These are phyloP conservation scores for Eledone cirrhosa DNA, from an alignment of 2,888 invertebrate species.

Conservation along the genomic window DNA sequence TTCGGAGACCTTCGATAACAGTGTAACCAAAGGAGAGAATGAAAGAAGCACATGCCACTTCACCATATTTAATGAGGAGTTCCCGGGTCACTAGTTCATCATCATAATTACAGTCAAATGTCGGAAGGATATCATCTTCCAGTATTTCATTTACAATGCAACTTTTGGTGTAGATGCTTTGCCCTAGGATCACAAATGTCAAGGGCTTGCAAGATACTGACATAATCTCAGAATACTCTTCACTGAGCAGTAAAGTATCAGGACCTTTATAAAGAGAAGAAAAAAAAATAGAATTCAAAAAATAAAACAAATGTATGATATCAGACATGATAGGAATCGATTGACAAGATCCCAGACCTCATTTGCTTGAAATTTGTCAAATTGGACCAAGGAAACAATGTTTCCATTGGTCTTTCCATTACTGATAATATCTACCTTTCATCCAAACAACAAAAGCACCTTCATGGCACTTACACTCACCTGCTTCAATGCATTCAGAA, in stretches of 20 bases:
- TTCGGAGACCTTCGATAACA: slow-evolving; percentile 77
- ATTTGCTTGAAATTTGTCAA: no score
- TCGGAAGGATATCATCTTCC: slow-evolving; percentile 75
- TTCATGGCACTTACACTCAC: no score
- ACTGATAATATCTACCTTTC: no score
- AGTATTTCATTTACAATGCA: slow-evolving; percentile 79
- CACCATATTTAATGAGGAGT: slow-evolving; percentile 71
- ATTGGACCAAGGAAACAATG: no score
- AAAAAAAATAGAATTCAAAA: slow-evolving; percentile 21
- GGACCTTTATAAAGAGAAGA: slow-evolving; percentile 48
- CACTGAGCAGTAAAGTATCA: slow-evolving; percentile 56
- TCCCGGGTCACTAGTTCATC: slow-evolving; percentile 73
- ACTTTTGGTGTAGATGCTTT: slow-evolving; percentile 76
- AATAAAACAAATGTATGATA: no score
- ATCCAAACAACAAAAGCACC: no score
- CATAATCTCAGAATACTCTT: slow-evolving; percentile 63
- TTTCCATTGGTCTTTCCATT: no score
- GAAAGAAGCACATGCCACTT: slow-evolving; percentile 61
- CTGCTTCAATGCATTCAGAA: no score
- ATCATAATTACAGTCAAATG: slow-evolving; percentile 46
- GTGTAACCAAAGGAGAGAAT: slow-evolving; percentile 68
- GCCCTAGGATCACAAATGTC: slow-evolving; percentile 79
- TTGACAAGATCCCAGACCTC: no score
- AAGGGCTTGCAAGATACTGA: slow-evolving; percentile 71
- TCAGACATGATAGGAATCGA: no score